phyloP scores from a whole-genome alignment of 2,797 vertebrate species.

The Takifugu ocellatus region DNA sequence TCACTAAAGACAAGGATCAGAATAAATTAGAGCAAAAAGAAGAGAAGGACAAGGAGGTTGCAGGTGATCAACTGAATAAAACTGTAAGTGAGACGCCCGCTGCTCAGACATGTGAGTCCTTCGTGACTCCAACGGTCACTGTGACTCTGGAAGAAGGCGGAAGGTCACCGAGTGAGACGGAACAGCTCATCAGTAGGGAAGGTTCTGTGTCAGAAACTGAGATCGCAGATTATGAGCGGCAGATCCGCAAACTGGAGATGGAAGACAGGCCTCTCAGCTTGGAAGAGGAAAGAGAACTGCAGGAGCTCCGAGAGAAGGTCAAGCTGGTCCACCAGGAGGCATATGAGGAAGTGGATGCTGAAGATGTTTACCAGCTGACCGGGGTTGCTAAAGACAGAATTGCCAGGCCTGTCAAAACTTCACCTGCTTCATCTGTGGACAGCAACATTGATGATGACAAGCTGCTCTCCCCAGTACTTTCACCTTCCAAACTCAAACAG shows the following conservation, averaged over 20 bases:
- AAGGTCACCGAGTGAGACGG: conserved; percentile 59
- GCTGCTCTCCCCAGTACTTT: conserved; percentile 71
- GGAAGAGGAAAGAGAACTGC: conserved; percentile 79
- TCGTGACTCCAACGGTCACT: conserved; percentile 76
- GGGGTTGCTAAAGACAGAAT: conserved; percentile 79
- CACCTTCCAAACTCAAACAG: conserved; percentile 71
- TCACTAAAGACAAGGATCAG: conserved; percentile 45
- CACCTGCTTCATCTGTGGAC: conserved; percentile 77
- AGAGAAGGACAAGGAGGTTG: conserved; percentile 42
- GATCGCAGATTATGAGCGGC: conserved; percentile 78
- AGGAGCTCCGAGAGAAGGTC: conserved; percentile 93
- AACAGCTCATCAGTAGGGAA: conserved; percentile 65
- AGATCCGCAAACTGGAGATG: conserved; percentile 82
- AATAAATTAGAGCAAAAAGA: conserved; percentile 40
- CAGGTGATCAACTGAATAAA: conserved; percentile 29
- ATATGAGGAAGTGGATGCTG: conserved; percentile 89
- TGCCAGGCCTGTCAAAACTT: conserved; percentile 74
- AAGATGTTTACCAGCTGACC: conserved; percentile 91
- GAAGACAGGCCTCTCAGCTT: conserved; percentile 78
- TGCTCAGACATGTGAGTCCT: conserved; percentile 52
- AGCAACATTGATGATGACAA: conserved; percentile 79
- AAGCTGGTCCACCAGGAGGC: conserved; percentile 96
- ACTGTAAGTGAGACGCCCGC: conserved; percentile 28
- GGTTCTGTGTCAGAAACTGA: conserved; percentile 67
- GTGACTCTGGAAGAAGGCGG: conserved; percentile 76